Base-by-base conservation (phyloP, 2,797 vertebrate species). In the Poecilia wingei region DNA sequence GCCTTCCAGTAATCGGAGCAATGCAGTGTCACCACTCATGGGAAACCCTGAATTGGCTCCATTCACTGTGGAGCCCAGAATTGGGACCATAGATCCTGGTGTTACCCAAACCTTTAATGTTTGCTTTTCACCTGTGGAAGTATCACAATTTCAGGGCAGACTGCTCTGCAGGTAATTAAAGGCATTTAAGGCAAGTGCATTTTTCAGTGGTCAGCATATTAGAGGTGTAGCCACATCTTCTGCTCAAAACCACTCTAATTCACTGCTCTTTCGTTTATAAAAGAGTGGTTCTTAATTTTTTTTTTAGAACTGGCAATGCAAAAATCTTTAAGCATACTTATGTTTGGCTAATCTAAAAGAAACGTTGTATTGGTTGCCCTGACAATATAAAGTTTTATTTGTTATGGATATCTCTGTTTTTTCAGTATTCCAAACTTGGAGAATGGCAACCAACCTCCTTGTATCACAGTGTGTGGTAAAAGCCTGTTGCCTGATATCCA, bases 141-240 rank as follows among this genome's bases (percentile, higher is more conserved):
- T 92, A n/a, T 95, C 95, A 2, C 86, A 93, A 22, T 98, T 96
- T 77, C 89, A 97, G 70, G 95, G 91, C 83, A 89, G 9, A 18
- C 89, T 99, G 59, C n/a, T 94, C 72, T 98, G 97, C 97, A 97
- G 97, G 98, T 98, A 70, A 64, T 18, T 28, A 45, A 75, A 59
- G 41, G 25, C 39, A 10, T 41, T 66, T 22, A 66, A 41, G 6
- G 20, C 18, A 66, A 66, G 20, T 39, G 36, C 64, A 45, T 43
- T 45, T 70, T 45, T 45, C 25, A 45, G 12, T 14, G 25, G 25
- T 70, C 68, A 70, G 41, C 41, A 28, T 70, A 1, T 70, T 45
- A 70, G 39, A 45, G 2, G 25, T 16, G 6, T 16, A 12, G 6
- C 25, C 39, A n/a, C 22, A 69, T 5, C 10, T 45, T 69, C 9